These are phyloP conservation scores for Pecten maximus DNA, from an alignment of 2,888 invertebrate genomes.

Conservation along the genomic window DNA sequence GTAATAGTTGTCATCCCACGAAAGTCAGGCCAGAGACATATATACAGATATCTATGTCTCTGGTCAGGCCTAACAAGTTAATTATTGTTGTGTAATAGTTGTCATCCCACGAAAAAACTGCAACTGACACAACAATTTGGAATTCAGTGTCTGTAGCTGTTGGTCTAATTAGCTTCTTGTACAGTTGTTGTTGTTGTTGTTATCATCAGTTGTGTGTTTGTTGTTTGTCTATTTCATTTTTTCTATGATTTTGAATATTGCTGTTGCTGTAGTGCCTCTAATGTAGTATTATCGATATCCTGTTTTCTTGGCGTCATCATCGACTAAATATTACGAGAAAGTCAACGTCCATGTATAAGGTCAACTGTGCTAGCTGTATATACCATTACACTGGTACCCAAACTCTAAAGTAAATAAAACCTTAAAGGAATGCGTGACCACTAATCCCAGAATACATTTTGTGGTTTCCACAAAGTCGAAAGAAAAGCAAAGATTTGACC, in stretches of 20 bases:
- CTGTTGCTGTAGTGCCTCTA: background rate
- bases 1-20: too few species aligned
- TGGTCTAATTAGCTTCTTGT: too few species aligned
- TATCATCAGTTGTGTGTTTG: too few species aligned
- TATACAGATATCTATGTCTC: too few species aligned
- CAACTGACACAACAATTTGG: too few species aligned
- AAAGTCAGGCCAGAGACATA: too few species aligned
- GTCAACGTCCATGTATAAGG: background rate
- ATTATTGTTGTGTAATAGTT: too few species aligned
- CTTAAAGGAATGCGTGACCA: background rate
- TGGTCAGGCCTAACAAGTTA: too few species aligned
- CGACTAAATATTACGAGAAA: background rate
- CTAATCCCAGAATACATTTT: background rate
- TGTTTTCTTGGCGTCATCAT: background rate
- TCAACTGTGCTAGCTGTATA: background rate
- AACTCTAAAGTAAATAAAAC: background rate
- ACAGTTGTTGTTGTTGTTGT: background rate
- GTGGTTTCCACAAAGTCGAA: conserved; percentile 19
- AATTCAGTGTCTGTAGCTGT: too few species aligned
- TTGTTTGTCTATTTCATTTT: too few species aligned
- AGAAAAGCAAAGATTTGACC: background rate
- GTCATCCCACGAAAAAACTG: too few species aligned
- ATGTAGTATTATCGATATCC: background rate
- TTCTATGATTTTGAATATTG: too few species aligned
- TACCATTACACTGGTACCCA: background rate